These are phyloP conservation scores for Azemiops feae DNA, from an alignment of 2,113 vertebrate species.

Conservation along the genomic window DNA sequence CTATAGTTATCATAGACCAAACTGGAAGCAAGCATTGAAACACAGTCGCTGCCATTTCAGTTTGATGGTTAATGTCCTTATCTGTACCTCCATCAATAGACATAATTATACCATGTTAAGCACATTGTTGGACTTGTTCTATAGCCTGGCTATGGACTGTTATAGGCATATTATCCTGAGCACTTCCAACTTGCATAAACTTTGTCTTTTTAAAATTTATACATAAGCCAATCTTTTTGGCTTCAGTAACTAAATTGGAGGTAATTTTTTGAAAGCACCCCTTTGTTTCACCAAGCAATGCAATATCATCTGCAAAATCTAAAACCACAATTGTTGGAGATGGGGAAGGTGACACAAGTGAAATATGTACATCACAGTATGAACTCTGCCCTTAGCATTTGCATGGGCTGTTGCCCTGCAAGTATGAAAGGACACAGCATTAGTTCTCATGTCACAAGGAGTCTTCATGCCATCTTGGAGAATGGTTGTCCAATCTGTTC, in stretches of 20 bases:
- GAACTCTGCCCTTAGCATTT: not conserved
- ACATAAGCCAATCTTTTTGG: not conserved
- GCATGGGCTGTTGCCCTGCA: not conserved
- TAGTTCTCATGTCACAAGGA: not conserved
- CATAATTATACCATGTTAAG: not conserved
- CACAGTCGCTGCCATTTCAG: not conserved
- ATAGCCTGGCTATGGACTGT: not conserved
- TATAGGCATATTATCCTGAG: not conserved
- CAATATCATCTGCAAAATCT: not conserved
- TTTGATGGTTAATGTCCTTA: not conserved
- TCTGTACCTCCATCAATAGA: not conserved
- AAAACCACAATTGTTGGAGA: not conserved
- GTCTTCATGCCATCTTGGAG: no score
- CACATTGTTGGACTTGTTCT: not conserved
- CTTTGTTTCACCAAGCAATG: not conserved
- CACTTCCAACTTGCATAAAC: not conserved
- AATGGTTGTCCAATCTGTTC: no score
- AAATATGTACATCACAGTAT: not conserved
- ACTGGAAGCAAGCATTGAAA: no score
- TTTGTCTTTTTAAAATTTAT: not conserved
- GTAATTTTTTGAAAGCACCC: not conserved
- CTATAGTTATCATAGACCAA: not conserved
- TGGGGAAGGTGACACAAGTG: not conserved
- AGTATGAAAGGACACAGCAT: not conserved
- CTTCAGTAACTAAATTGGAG: no score